Percentiles rank a stretch among this genome's conserved stretches.
These are phyloP conservation scores for Habroteleia sp. DNA, from an alignment of 2,888 invertebrate species.

Conservation along the genomic window DNA sequence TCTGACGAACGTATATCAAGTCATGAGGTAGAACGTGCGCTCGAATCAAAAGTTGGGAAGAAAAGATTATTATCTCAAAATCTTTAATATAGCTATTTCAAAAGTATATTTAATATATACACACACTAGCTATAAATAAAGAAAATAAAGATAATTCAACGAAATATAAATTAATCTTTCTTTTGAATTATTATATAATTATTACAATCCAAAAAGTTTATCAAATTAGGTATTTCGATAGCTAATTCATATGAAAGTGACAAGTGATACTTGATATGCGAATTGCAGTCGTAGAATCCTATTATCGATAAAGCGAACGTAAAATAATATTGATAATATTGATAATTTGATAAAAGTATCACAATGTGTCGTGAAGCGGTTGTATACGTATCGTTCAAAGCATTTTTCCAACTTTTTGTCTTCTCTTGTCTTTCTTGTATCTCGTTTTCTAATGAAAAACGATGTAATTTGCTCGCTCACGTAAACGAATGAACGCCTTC, in stretches of 20 bases:
- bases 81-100: too few relatives aligned
- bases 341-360: constrained; percentile 39
- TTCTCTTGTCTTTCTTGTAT: background rate
- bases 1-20: constrained; percentile 16
- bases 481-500: constrained; percentile 23
- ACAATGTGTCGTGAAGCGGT: constrained; percentile 19
- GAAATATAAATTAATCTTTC: too few relatives aligned
- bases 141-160: too few relatives aligned
- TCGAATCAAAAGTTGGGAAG: constrained; percentile 5
- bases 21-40: constrained; percentile 20
- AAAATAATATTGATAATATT: constrained; percentile 26
- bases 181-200: too few relatives aligned
- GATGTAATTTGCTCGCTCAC: constrained; percentile 35
- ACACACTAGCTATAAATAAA: background rate
- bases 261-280: constrained; percentile 19
- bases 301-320: constrained; percentile 19
- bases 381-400: constrained; percentile 33
- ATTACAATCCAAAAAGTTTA: too few relatives aligned
- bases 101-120: too few relatives aligned
- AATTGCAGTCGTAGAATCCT: constrained; percentile 21
- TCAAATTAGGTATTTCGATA: too few relatives aligned
- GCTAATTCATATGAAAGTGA: too few relatives aligned
- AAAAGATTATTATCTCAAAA: constrained; percentile 9
- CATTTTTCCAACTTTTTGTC: too few relatives aligned
- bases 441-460: constrained; percentile 14